A percentile compares a stretch with the other conserved stretches of the same genome.
These are phyloP conservation scores for Galagoides demidoff DNA, from an alignment of 2,797 vertebrate species.

Conservation along the genomic window DNA sequence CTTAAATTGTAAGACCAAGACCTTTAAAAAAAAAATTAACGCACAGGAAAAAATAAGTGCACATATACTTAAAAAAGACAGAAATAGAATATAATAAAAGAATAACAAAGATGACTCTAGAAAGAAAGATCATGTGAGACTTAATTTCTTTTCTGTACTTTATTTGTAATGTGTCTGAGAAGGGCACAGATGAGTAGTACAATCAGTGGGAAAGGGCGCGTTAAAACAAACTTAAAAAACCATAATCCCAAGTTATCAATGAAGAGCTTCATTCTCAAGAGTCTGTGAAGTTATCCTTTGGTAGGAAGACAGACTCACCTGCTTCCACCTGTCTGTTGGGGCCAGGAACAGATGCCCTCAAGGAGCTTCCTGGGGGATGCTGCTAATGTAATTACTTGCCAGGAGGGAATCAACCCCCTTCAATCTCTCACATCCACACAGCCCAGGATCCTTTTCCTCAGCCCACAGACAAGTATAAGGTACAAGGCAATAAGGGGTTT, in stretches of 20 bases:
- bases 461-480: background rate
- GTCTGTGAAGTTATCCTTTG: background rate
- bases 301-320: background rate
- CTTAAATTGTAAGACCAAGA: background rate
- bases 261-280: background rate
- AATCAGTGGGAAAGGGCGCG: background rate
- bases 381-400: background rate
- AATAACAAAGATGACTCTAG: background rate
- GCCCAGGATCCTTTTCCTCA: background rate
- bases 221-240: background rate
- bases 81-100: background rate
- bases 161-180: background rate
- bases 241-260: background rate
- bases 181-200: background rate
- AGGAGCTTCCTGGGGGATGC: background rate
- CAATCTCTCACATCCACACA: too few species aligned
- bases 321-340: background rate
- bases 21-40: background rate
- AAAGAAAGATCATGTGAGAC: background rate
- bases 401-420: too few species aligned
- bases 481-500: background rate
- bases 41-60: background rate
- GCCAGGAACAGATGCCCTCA: rapidly evolving
- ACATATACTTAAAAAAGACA: background rate
- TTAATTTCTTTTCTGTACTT: background rate